Evolutionary conservation across 64 coral and sea anemone species (phyloP).

Genomic region (Porites lutea): DNA sequence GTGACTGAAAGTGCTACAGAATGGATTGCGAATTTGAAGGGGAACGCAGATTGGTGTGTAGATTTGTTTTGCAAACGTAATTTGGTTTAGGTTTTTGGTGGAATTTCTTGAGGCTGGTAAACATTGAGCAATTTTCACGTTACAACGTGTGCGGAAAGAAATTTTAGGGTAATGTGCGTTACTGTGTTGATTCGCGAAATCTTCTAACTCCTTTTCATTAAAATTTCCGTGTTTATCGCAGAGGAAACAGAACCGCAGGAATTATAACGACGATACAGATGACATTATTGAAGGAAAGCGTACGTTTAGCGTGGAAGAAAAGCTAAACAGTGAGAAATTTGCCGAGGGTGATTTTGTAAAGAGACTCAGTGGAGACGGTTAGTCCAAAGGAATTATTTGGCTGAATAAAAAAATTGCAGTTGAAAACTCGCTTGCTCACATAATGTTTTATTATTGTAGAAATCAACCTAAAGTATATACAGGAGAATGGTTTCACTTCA

Average conservation of each 20-base stretch:
- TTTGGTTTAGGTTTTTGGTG: conserved; percentile 6
- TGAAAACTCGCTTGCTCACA: conserved; percentile 51
- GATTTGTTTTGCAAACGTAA: conserved; percentile 33
- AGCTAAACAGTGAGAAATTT: conserved; percentile 90
- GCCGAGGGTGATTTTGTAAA: conserved; percentile 82
- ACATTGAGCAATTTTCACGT: conserved; percentile 15
- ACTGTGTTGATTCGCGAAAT: conserved; percentile 30
- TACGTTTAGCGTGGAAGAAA: conserved; percentile 97
- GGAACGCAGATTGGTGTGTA: conserved; percentile 57
- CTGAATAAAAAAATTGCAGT: conserved; percentile 63
- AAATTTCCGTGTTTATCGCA: conserved; percentile 39
- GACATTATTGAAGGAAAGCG: conserved; percentile 98
- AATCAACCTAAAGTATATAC: conserved; percentile 93
- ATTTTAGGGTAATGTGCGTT: conserved; percentile 15
- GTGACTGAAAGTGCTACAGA: conserved; percentile 25
- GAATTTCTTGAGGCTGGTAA: conserved; percentile 8
- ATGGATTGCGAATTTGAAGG: conserved; percentile 44
- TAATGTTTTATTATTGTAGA: conserved; percentile 80
- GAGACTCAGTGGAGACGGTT: conserved; percentile 87
- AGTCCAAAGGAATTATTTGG: conserved; percentile 75
- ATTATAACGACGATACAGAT: conserved; percentile 88
- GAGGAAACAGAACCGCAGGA: conserved; percentile 91
- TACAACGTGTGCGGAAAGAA: conserved; percentile 10
- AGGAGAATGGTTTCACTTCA: conserved; percentile 86
- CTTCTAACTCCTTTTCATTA: conserved; percentile 14